Conservation (phyloP, 1,140 invertebrate species). For the Daktulosphaira vitifoliae region DNA sequence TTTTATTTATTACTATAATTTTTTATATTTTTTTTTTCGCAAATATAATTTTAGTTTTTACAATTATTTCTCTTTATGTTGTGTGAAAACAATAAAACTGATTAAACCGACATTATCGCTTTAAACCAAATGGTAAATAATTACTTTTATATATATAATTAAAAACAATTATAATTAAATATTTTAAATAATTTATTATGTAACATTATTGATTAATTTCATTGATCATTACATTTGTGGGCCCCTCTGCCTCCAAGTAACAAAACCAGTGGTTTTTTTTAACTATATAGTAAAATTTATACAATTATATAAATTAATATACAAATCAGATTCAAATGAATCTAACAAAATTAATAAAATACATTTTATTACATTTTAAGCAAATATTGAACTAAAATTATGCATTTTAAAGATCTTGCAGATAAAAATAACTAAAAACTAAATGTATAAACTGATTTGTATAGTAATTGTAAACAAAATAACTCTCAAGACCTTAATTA, state of each 20-base stretch:
- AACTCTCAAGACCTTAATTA: no score
- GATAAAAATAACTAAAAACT: no score
- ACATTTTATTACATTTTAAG: no score
- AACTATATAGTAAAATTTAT: conserved; percentile 10
- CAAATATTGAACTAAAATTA: no score
- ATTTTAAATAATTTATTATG: conserved; percentile 26
- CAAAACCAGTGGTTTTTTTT: conserved; percentile 38
- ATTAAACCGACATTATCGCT: conserved; percentile 20
- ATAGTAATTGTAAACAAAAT: no score
- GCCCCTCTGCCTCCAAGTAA: conserved; percentile 47
- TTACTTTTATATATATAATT: conserved; percentile 17
- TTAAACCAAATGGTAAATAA: conserved; percentile 28
- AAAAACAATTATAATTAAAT: conserved; percentile 28
- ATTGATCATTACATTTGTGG: conserved; percentile 34
- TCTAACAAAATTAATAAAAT: no score
- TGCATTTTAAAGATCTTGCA: no score
- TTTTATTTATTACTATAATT: neutral
- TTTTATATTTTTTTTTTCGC: neutral
- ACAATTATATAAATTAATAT: no score
- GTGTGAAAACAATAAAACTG: conserved; percentile 32
- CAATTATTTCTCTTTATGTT: conserved; percentile 27
- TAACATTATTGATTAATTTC: conserved; percentile 13
- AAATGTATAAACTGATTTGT: no score
- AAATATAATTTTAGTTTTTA: neutral
- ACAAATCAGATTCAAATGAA: no score